A percentile compares a stretch with the other conserved stretches of the same genome.
These are phyloP conservation scores for Drosophila diplacantha DNA, from an alignment of 2,888 invertebrate genomes.

Conservation along the genomic window DNA sequence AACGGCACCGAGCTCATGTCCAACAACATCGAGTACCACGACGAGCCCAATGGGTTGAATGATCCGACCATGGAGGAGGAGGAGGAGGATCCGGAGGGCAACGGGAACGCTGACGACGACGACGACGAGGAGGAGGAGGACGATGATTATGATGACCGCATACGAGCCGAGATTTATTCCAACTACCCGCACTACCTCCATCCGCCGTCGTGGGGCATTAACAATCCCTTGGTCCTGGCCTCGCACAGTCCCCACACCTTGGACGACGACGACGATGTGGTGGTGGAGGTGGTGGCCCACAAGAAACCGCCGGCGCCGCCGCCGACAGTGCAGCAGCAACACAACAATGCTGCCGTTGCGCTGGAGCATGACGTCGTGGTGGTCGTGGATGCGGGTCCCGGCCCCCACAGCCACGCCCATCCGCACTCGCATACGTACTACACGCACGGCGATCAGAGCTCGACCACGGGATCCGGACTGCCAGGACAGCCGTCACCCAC, in stretches of 20 bases:
- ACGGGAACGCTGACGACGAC: conserved; percentile 27
- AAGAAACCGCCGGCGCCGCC: conserved; percentile 43
- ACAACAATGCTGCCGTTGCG: conserved; percentile 41
- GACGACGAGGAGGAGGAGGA: conserved; percentile 70
- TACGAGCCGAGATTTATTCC: conserved; percentile 80
- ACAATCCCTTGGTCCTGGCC: conserved; percentile 77
- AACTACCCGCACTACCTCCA: conserved; percentile 81
- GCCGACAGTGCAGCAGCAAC: conserved; percentile 16
- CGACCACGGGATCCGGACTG: conserved; percentile 49
- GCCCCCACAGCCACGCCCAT: conserved; percentile 53
- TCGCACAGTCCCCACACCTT: conserved; percentile 78
- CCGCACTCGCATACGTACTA: conserved; percentile 60
- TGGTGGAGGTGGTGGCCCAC: conserved; percentile 68
- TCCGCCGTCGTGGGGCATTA: conserved; percentile 79
- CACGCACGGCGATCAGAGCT: conserved; percentile 57
- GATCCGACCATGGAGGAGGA: conserved; percentile 50
- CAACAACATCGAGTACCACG: conserved; percentile 66
- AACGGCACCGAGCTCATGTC: conserved; percentile 58
- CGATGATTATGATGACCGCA: conserved; percentile 79
- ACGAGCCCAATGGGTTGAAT: conserved; percentile 78
- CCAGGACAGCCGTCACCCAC: conserved; percentile 51
- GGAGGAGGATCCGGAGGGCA: conserved; percentile 59
- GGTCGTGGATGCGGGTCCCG: conserved; percentile 71
- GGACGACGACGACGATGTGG: conserved; percentile 74
- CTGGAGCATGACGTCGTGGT: conserved; percentile 73